Conservation (phyloP, 37 sponge, comb jelly and placozoan species). For the Oopsacas minuta region DNA sequence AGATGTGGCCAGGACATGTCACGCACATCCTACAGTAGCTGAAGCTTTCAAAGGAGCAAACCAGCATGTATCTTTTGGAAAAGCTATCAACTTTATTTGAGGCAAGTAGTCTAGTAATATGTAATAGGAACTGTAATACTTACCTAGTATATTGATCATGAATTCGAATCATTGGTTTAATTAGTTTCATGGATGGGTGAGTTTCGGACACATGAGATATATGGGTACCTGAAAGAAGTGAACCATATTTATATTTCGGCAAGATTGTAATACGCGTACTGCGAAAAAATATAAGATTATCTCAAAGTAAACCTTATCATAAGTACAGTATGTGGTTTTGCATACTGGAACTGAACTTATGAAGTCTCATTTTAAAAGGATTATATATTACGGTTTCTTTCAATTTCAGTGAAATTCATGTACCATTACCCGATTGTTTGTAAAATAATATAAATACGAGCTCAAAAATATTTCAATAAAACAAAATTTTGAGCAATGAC, state of each 20-base stretch:
- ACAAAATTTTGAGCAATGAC: not conserved
- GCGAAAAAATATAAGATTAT: no score
- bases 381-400: not conserved
- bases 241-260: no score
- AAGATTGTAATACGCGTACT: no score
- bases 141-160: no score
- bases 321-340: no score
- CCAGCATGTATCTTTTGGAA: slow-evolving; percentile 76
- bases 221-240: no score
- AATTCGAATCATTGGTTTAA: no score
- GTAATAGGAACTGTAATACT: not conserved
- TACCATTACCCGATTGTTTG: not conserved
- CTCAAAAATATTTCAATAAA: not conserved
- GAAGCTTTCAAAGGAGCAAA: slow-evolving; percentile 84
- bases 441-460: not conserved
- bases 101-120: not conserved
- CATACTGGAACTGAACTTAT: not conserved
- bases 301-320: no score
- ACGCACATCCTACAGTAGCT: slow-evolving; percentile 83
- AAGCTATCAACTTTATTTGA: slow-evolving; percentile 59
- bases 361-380: not conserved
- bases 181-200: no score
- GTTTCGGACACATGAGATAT: no score
- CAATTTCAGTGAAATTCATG: not conserved
- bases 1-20: slow-evolving; percentile 91